A percentile compares a stretch with the other conserved stretches of the same genome.
Evolutionary conservation across 2,113 vertebrate species (phyloP).

Genomic region (Aix galericulata): DNA sequence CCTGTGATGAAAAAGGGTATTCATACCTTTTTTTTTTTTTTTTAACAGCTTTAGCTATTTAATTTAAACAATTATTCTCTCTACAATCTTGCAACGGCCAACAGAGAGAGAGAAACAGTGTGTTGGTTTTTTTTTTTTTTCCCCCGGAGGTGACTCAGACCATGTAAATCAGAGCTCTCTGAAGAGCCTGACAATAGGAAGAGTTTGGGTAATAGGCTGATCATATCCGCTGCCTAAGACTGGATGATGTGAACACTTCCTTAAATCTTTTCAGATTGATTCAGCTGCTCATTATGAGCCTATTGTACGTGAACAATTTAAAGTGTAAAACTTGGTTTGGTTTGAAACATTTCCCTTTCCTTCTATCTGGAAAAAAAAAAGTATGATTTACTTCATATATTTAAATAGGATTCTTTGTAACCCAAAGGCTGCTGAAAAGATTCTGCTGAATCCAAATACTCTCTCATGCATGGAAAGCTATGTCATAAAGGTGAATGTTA

Average conservation of each 20-base stretch:
- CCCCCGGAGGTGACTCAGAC: not conserved
- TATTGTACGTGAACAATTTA: not conserved
- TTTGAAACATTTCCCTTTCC: constrained; percentile 29
- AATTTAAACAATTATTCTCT: not conserved
- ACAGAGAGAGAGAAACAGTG: not conserved
- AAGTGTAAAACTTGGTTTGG: constrained; percentile 11
- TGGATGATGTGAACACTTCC: not conserved
- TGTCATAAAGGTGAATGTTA: constrained; percentile 37
- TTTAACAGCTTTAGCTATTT: not conserved
- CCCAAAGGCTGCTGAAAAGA: not conserved
- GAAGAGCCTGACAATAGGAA: not conserved
- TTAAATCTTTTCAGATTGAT: not conserved
- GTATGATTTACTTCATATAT: constrained; percentile 33
- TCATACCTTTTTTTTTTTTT: not conserved
- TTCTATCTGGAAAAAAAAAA: not conserved
- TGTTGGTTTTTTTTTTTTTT: not conserved
- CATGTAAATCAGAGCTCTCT: constrained; percentile 1
- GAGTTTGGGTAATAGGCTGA: not conserved
- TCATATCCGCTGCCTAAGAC: not conserved
- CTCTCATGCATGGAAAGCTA: constrained; percentile 28
- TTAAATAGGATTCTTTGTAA: constrained; percentile 35
- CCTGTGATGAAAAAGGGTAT: not conserved
- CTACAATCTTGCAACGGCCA: not conserved
- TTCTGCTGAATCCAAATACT: constrained; percentile 56
- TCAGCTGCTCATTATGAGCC: constrained; percentile 37